A percentile compares a stretch with the other conserved stretches of the same genome.
These are phyloP conservation scores for Volucella zonaria DNA, from an alignment of 2,888 invertebrate species.

Conservation along the genomic window DNA sequence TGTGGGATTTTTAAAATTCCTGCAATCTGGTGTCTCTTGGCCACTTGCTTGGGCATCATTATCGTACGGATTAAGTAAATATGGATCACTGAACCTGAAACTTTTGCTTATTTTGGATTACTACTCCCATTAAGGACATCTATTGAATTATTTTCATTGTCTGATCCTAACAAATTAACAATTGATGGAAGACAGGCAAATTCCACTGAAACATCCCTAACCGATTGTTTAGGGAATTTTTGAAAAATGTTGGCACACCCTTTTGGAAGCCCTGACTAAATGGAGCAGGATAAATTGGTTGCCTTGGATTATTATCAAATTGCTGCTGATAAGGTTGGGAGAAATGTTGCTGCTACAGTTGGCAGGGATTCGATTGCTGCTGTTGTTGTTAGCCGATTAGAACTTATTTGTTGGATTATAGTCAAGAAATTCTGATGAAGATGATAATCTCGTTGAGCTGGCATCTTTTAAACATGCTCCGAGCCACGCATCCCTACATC, in stretches of 20 bases:
- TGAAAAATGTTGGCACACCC: constrained; percentile 77
- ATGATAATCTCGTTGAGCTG: constrained; percentile 80
- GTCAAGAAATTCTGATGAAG: constrained; percentile 82
- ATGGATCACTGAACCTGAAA: constrained; percentile 82
- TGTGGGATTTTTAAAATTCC: constrained; percentile 76
- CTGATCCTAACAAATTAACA: constrained; percentile 83
- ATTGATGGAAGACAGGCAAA: constrained; percentile 89
- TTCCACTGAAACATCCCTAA: constrained; percentile 82
- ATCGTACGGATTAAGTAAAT: constrained; percentile 81
- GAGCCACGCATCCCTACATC: constrained; percentile 82
- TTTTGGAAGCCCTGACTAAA: constrained; percentile 81
- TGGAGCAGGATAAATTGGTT: constrained; percentile 75
- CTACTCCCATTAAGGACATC: constrained; percentile 81
- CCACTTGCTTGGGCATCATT: constrained; percentile 82
- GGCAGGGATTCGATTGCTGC: constrained; percentile 69
- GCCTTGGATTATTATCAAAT: constrained; percentile 49
- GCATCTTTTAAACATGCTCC: constrained; percentile 82
- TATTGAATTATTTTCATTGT: constrained; percentile 80
- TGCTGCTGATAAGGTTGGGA: constrained; percentile 59
- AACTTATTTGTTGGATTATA: constrained; percentile 79
- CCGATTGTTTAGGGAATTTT: constrained; percentile 78
- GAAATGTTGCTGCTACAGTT: constrained; percentile 73
- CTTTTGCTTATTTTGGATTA: constrained; percentile 81
- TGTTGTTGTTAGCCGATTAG: constrained; percentile 73
- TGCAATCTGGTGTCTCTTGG: constrained; percentile 80